Evolutionary conservation across 1,140 invertebrate genomes (phyloP).

Genomic region (Drosophila orena): DNA sequence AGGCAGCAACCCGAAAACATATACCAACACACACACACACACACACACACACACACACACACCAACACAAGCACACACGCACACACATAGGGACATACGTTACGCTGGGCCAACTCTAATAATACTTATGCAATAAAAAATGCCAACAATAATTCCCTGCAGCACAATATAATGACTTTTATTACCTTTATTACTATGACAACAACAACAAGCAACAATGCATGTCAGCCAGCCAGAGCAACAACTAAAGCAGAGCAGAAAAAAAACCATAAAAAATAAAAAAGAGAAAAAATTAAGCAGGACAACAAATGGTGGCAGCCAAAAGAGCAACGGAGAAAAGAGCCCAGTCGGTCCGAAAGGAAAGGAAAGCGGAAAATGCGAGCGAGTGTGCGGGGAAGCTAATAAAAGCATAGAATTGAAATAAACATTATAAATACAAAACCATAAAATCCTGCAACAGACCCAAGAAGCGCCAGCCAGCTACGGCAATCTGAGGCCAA

Average conservation of each 20-base stretch:
- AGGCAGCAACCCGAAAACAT: conserved; percentile 37
- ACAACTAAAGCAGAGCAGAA: conserved; percentile 1
- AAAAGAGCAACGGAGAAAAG: conserved; percentile 33
- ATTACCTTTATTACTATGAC: conserved; percentile 78
- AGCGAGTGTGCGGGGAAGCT: conserved; percentile 36
- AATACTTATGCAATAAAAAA: conserved; percentile 67
- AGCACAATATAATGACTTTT: conserved; percentile 81
- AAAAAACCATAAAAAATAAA: conserved; percentile 8
- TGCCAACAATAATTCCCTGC: conserved; percentile 70
- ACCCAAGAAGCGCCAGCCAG: conserved; percentile 22
- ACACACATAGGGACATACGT: conserved; percentile 15
- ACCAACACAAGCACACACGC: too few species aligned
- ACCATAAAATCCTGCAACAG: conserved; percentile 66
- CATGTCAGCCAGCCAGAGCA: conserved; percentile 18
- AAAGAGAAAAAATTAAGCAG: conserved; percentile 29
- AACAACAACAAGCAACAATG: conserved; percentile 54
- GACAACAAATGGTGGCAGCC: conserved; percentile 19
- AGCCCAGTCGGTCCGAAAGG: conserved; percentile 10
- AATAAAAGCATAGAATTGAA: conserved; percentile 76
- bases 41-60: conserved; percentile 1
- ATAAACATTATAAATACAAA: conserved; percentile 82
- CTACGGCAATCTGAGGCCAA: conserved; percentile 20
- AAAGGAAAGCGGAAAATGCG: conserved; percentile 25
- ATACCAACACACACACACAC: background rate
- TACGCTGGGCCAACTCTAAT: conserved; percentile 33